Base-by-base conservation (phyloP, 2,888 invertebrate genomes). In the Clistopyga incitator region DNA sequence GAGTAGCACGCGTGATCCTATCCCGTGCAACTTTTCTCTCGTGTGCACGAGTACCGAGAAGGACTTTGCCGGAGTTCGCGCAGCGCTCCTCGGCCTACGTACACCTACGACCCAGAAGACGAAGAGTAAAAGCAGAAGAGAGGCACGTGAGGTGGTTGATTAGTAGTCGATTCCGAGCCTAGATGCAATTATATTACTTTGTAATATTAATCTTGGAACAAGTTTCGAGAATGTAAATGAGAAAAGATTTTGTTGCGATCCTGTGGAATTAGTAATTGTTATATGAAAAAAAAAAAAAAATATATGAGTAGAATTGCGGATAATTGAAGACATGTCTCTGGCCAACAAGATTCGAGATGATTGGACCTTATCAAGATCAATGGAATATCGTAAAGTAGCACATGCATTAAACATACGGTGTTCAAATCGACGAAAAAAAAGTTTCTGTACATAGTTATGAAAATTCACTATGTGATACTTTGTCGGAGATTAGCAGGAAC, bases 1-100 rank as follows among this genome's bases (percentile, higher is more conserved):
- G 72, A 59, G 72, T 59, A 72, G 72, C 72, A 74, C 72, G 59
- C 72, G 72, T 74, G 72, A 61, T 74, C 61, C 72, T 23, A 74
- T 61, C 45, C 72, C 54, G 54, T 42, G 70, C 70, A 54, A 38
- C 38, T 71, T 71, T 38, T 52, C 70, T 13, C 56, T 25, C 54
- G 56, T 54, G 54, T 20, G n/a, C 47, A 74, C 59, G 72, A 74
- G 59, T 20, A 23, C 47, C 20, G 20, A 71, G 68, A 38, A 15
- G 42, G n/a, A n/a, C 70, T 54, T 52, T 23, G 52, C 70, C n/a
- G n/a, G n/a, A 34, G 50, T 18, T 70, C 68, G 29, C 23, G 20
- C 50, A 29, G 8, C 20, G 34, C n/a, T n/a, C 2, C 45, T 38
- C 38, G 52, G 52, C 38, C 38, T 52, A 65, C 29, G 59, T 59